Percentiles rank a stretch among this genome's conserved stretches.
Evolutionary conservation across 1,140 invertebrate species (phyloP).

Genomic region (Bradynema listronoti): DNA sequence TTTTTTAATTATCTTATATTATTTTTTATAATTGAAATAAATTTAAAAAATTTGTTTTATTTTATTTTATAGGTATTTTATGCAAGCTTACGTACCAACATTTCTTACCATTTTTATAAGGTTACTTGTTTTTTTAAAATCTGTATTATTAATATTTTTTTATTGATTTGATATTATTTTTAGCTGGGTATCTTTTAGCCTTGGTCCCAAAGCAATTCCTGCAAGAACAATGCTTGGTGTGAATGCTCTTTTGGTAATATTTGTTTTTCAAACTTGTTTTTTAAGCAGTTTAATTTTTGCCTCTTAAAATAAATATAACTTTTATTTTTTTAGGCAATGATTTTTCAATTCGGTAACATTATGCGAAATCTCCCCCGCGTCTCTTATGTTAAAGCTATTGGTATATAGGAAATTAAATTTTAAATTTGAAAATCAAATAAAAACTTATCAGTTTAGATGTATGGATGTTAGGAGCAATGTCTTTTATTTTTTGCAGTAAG

Average conservation of each 20-base stretch:
- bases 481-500: conserved; percentile 20
- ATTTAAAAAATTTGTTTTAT: not conserved
- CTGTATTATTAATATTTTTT: not conserved
- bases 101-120: conserved; percentile 44
- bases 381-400: too few species aligned
- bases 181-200: conserved; percentile 55
- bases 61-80: conserved; percentile 48
- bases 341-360: too few species aligned
- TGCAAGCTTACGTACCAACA: conserved; percentile 57
- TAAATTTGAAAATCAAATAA: too few species aligned
- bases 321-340: too few species aligned
- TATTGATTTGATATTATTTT: conserved; percentile 4
- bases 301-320: too few species aligned
- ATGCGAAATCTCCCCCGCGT: too few species aligned
- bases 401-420: too few species aligned
- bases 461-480: conserved; percentile 19
- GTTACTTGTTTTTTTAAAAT: not conserved
- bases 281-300: too few species aligned
- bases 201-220: conserved; percentile 54
- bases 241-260: conserved; percentile 38
- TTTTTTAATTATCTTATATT: not conserved
- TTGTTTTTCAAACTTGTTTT: too few species aligned
- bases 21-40: not conserved
- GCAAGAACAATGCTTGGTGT: conserved; percentile 57
- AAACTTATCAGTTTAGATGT: too few species aligned